These are phyloP conservation scores for Tragelaphus scriptus DNA, from an alignment of 2,113 vertebrate species.

Conservation along the genomic window DNA sequence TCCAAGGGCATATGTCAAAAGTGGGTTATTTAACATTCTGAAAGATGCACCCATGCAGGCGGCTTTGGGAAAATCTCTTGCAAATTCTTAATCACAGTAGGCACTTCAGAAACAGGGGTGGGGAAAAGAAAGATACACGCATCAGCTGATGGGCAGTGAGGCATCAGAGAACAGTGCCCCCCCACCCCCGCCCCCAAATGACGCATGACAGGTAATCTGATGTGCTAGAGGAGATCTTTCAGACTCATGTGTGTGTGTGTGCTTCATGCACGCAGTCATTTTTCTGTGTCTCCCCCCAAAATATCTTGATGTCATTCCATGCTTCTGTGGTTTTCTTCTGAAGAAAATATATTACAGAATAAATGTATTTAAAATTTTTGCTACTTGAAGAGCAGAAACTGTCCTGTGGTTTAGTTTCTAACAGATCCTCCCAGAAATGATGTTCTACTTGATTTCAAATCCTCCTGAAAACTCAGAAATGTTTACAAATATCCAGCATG, in stretches of 20 bases:
- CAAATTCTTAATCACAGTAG: background rate
- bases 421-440: background rate
- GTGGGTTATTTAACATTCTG: background rate
- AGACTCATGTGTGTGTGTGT: background rate
- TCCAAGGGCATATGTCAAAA: background rate
- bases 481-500: background rate
- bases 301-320: background rate
- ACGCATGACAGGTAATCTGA: background rate
- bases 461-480: background rate
- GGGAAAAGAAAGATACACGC: background rate
- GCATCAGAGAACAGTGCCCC: rapidly evolving
- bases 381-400: background rate
- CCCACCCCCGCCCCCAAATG: background rate
- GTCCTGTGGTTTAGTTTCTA: rapidly evolving
- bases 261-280: too few relatives aligned
- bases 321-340: background rate
- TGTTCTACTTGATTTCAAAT: background rate
- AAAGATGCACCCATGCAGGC: background rate
- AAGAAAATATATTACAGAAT: background rate
- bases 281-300: background rate
- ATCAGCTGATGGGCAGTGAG: background rate
- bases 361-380: background rate
- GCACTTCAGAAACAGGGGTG: background rate
- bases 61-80: background rate
- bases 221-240: background rate